Conservation (phyloP, 2,113 vertebrate species). For the Pterocles orientalis region DNA sequence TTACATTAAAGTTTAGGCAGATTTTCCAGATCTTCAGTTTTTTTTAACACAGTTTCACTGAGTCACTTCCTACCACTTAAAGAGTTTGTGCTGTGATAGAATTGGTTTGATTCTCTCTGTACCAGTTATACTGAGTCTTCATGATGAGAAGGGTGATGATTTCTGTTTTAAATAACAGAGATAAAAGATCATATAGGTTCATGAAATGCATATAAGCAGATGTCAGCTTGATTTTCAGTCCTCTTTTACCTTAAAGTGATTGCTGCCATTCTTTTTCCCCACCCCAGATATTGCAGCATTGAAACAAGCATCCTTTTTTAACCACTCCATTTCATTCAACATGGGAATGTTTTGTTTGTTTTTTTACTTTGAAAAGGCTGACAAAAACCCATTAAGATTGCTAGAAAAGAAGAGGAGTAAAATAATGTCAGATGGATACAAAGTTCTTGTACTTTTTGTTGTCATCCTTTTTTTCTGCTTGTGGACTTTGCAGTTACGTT, state of each 20-base stretch:
- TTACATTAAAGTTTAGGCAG: background rate
- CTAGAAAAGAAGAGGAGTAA: background rate
- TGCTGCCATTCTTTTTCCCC: background rate
- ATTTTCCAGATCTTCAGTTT: background rate
- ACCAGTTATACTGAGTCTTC: background rate
- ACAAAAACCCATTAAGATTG: background rate
- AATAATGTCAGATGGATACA: background rate
- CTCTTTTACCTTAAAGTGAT: background rate
- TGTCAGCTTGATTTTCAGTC: background rate
- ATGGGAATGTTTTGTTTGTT: background rate
- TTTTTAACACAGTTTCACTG: background rate
- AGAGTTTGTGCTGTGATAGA: background rate
- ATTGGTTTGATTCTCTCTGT: background rate
- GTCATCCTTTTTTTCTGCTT: background rate
- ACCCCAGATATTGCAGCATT: background rate
- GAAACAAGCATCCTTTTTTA: background rate
- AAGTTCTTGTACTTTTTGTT: background rate
- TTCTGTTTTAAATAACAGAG: background rate
- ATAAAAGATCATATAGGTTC: background rate
- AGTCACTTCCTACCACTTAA: background rate
- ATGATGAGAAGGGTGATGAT: background rate
- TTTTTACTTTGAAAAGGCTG: background rate
- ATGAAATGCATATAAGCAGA: background rate
- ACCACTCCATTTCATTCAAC: background rate
- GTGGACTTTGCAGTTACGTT: background rate